Evolutionary conservation across 1,140 invertebrate genomes (phyloP), one percentile per base, ranked within the genome.

Genomic region (Ceratina australensis): DNA sequence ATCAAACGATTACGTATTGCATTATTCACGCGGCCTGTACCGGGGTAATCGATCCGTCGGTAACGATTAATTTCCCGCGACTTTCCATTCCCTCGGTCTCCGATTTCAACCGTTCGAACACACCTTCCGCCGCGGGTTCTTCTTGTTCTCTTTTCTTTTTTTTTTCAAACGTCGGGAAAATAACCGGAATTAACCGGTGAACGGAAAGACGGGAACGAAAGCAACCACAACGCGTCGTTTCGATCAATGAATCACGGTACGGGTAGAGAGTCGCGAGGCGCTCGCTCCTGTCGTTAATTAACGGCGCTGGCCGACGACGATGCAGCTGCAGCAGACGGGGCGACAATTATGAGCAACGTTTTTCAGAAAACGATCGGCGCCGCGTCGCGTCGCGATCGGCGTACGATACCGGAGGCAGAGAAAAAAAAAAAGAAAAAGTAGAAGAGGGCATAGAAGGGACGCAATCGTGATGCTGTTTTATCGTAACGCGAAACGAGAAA

Each of bases 401-500:
- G 61, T 52, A 47, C n/a, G 47, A 18, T 47, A 56, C 26, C 28
- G 12, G 10, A 12, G n/a, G 15, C n/a, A n/a, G n/a, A n/a, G n/a
- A n/a, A n/a, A n/a, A n/a, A n/a, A n/a, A n/a, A n/a, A 8, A 49
- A 20, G 16, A 24, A 26, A 13, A 1, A 10, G 24, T 16, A 42
- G 63, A 57, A 69, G 50, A 61, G 33, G 28, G 20, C 18, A 16
- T 52, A 20, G 74, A 54, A 71, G 71, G 42, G 54, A 66, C 57
- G 28, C 24, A 66, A 28, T 79, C 47, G 66, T 50, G 71, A 50
- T 13, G 13, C 33, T 71, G 72, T 79, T 83, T 63, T 54, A 66
- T 72, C 63, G 69, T 60, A 60, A 63, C 69, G 20, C 42, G 63
- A 72, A 83, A 68, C 78, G 73, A 24, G 78, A 63, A 64, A 79